Conservation (phyloP, 2,888 invertebrate genomes). For the Lasioglossum marginatum region DNA sequence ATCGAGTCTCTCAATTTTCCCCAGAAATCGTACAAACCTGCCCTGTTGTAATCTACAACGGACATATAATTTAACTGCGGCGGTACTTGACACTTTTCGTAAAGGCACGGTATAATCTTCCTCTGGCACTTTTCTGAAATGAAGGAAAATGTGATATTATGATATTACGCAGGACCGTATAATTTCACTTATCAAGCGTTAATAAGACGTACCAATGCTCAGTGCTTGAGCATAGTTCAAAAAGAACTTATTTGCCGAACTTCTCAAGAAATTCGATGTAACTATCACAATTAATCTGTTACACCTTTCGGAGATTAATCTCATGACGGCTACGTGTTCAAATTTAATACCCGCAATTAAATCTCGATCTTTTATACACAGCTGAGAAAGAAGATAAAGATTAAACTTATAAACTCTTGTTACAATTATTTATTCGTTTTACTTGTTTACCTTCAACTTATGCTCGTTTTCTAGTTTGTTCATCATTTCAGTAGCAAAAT, state of each 20-base stretch:
- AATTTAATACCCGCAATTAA: slow-evolving; percentile 89
- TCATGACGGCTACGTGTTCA: slow-evolving; percentile 90
- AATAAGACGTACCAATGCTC: slow-evolving; percentile 89
- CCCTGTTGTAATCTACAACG: slow-evolving; percentile 87
- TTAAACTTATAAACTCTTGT: not conserved
- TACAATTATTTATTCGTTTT: not conserved
- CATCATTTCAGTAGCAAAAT: slow-evolving; percentile 89
- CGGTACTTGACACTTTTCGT: slow-evolving; percentile 88
- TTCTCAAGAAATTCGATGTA: slow-evolving; percentile 91
- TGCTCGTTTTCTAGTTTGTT: slow-evolving; percentile 87
- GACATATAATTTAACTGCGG: slow-evolving; percentile 88
- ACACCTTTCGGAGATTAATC: slow-evolving; percentile 91
- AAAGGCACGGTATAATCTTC: slow-evolving; percentile 90
- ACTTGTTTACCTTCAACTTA: slow-evolving; percentile 87
- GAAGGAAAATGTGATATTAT: not conserved
- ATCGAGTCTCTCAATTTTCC: slow-evolving; percentile 87
- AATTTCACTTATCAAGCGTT: not conserved
- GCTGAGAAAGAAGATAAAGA: slow-evolving; percentile 84
- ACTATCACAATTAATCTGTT: slow-evolving; percentile 91
- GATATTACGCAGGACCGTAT: not conserved
- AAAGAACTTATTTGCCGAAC: slow-evolving; percentile 91
- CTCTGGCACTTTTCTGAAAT: slow-evolving; percentile 85
- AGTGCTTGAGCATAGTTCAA: slow-evolving; percentile 92
- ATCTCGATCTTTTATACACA: slow-evolving; percentile 91
- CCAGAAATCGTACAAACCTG: slow-evolving; percentile 90